These are phyloP conservation scores for Poecile atricapillus DNA, from an alignment of 2,113 vertebrate genomes.

Conservation along the genomic window DNA sequence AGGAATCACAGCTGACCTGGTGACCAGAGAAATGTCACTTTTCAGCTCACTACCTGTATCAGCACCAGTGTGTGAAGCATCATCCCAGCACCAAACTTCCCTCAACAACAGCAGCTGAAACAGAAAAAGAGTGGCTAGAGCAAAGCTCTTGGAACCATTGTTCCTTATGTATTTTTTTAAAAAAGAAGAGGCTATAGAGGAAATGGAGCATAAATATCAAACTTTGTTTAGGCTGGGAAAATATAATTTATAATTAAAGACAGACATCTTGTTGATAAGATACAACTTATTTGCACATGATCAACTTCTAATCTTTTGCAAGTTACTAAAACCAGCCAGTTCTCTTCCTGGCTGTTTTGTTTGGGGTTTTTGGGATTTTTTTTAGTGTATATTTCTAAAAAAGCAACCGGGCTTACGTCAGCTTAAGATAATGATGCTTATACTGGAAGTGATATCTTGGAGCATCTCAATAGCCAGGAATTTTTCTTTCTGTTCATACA, in stretches of 20 bases:
- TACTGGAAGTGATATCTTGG: not conserved
- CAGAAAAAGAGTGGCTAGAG: not conserved
- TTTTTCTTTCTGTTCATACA: not conserved
- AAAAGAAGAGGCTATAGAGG: not conserved
- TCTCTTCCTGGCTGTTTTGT: not conserved
- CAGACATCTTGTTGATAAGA: slow-evolving; percentile 12
- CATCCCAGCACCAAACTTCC: not conserved
- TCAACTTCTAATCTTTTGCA: not conserved
- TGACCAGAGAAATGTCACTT: not conserved
- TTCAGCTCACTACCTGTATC: not conserved
- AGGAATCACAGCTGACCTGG: not conserved
- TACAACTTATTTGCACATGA: not conserved
- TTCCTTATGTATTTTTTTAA: not conserved
- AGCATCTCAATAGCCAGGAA: not conserved
- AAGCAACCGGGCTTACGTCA: not conserved
- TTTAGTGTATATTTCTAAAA: not conserved
- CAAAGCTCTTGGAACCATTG: not conserved
- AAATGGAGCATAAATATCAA: slow-evolving; percentile 27
- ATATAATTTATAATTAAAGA: slow-evolving; percentile 22
- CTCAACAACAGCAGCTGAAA: not conserved
- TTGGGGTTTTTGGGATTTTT: rapidly evolving
- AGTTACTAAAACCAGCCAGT: not conserved
- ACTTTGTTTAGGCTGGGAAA: slow-evolving; percentile 30
- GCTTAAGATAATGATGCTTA: not conserved
- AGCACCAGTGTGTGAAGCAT: rapidly evolving